A percentile compares a stretch with the other conserved stretches of the same genome.
Conservation (phyloP, 2,888 invertebrate genomes). For the Ophion ellenae region DNA sequence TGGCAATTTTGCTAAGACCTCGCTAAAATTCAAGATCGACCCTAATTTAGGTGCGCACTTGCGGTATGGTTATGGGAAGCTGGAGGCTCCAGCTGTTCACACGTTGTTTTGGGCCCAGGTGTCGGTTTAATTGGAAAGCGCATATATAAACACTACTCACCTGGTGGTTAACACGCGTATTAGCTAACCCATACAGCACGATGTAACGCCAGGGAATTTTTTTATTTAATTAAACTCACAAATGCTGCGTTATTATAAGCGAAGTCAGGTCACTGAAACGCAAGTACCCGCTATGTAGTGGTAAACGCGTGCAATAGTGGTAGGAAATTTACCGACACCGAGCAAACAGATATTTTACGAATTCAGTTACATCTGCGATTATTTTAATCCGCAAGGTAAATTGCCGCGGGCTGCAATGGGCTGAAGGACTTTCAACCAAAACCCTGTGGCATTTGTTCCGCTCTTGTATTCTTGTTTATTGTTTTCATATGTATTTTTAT, state of each 20-base stretch:
- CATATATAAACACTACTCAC: conserved; percentile 23
- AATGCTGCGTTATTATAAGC: neutral
- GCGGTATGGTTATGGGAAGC: conserved; percentile 12
- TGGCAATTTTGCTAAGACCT: too few species aligned
- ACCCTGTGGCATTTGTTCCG: too few species aligned
- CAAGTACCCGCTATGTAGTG: neutral
- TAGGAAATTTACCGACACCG: neutral
- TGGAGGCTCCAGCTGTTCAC: conserved; percentile 40
- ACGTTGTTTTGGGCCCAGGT: conserved; percentile 51
- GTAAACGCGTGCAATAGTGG: neutral
- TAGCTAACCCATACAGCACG: neutral
- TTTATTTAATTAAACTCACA: conserved; percentile 6
- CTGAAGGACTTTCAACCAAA: too few species aligned
- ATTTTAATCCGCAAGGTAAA: neutral
- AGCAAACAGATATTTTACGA: neutral
- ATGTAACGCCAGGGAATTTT: conserved; percentile 31
- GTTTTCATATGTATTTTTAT: too few species aligned
- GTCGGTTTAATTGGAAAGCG: conserved; percentile 64
- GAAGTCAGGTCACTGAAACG: neutral
- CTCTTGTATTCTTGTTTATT: too few species aligned
- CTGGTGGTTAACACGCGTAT: conserved; percentile 8
- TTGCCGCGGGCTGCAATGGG: too few species aligned
- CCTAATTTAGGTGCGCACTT: conserved; percentile 68
- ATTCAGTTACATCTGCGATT: neutral
- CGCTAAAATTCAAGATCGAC: conserved; percentile 29